A percentile compares a stretch with the other conserved stretches of the same genome.
Conservation (phyloP, 1,140 invertebrate genomes). For the Hormaphis cornu region DNA sequence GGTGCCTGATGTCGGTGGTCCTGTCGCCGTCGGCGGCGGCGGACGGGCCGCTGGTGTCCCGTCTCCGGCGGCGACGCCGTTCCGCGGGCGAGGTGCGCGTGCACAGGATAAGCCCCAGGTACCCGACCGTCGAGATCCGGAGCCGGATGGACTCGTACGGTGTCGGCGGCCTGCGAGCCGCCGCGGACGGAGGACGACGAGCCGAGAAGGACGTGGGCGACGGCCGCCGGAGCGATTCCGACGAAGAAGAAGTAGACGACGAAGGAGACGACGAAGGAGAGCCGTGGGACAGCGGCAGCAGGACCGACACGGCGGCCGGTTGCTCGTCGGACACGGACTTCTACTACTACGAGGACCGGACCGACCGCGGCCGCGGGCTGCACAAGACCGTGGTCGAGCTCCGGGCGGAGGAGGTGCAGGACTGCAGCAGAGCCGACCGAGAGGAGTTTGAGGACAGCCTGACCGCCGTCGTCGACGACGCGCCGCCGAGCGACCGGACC, state of each 20-base stretch:
- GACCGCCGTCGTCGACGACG: neutral
- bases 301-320: neutral
- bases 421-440: neutral
- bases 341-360: constrained; percentile 16
- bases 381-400: constrained; percentile 16
- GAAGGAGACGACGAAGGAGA: neutral
- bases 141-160: constrained; percentile 25
- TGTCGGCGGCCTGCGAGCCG: neutral
- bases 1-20: constrained; percentile 14
- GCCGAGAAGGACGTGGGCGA: no score
- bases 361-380: neutral
- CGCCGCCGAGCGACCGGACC: neutral
- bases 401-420: neutral
- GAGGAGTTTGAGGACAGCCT: constrained; percentile 11
- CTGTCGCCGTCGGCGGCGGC: neutral
- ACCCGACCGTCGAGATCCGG: neutral
- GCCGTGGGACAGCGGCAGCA: neutral
- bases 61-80: neutral
- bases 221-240: neutral
- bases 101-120: constrained; percentile 14
- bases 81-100: neutral
- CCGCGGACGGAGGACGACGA: neutral
- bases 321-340: constrained; percentile 26
- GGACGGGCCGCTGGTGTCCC: neutral
- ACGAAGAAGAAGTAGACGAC: no score